Base-by-base conservation (phyloP, 2,888 invertebrate genomes). In the Heliconius erato region DNA sequence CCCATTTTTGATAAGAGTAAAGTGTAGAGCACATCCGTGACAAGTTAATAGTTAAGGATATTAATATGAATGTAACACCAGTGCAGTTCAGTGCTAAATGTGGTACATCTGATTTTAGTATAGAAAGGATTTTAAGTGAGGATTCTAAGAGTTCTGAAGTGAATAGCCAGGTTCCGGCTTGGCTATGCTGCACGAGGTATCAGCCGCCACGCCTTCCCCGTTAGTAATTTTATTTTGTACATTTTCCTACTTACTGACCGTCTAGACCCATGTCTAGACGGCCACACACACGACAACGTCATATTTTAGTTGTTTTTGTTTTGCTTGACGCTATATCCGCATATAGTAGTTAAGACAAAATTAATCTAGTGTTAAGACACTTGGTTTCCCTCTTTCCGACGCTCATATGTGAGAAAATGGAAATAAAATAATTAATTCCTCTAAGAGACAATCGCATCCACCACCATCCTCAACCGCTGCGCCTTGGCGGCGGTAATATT, bases 141-240 rank as follows among this genome's bases (percentile, higher is more conserved):
- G 96, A 96, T 32, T 92, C 88, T 26, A 89, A 86, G 72, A 88
- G 83, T 79, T 87, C 87, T 72, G 88, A 88, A 19, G 88, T 90
- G 35, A 77, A 16, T 83, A 84, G 83, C 83, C 80, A 28, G 89
- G 90, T 87, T 40, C 95, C 95, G 49, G 95, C 96, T 79, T 98
- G 98, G 98, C 91, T 98, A 85, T 97, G 97, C 85, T 98, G 97
- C 88, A 97, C 98, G 6, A 95, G 98, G 84, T 98, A 98, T 88
- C 96, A 96, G 86, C 98, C 98, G 1, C 98, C 98, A 0, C 97
- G 97, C 88, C 90, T 98, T 76, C 97, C 97, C 88, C 96, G 97
- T 96, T 96, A 97, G 97, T 92, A 85, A 80, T 80, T 79, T 81
- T 74, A 77, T 81, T 44, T 80, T 83, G 67, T 28, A 69, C 16